These are phyloP conservation scores for Drosophila gaucha DNA, from an alignment of 2,888 invertebrate genomes.

Conservation along the genomic window DNA sequence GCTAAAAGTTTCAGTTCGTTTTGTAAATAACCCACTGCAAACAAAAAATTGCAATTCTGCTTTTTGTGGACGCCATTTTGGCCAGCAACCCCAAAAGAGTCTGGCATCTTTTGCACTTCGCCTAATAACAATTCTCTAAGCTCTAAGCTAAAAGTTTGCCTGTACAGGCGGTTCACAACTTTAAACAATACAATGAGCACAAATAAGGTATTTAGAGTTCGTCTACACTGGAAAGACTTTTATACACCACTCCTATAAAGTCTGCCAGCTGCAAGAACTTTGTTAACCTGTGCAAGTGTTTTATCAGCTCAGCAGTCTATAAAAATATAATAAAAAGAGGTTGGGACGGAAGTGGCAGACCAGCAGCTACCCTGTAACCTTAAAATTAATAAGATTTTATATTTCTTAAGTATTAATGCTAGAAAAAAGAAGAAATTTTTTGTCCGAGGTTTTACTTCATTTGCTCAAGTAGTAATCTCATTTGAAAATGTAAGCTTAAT, in stretches of 20 bases:
- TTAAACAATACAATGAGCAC: constrained; percentile 17
- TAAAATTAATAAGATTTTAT: no score
- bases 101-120: constrained; percentile 8
- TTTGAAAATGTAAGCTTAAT: no score
- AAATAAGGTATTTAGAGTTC: constrained; percentile 21
- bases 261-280: constrained; percentile 54
- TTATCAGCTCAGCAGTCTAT: constrained; percentile 59
- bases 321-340: constrained; percentile 49
- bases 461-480: no score
- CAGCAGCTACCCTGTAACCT: neutral
- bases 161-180: constrained; percentile 28
- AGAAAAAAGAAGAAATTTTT: no score
- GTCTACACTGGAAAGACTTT: constrained; percentile 39
- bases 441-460: no score
- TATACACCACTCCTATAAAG: constrained; percentile 45
- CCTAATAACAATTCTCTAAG: constrained; percentile 38
- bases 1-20: constrained; percentile 40
- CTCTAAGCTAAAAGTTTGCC: constrained; percentile 36
- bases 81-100: neutral
- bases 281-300: constrained; percentile 40
- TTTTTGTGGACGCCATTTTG: constrained; percentile 23
- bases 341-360: neutral
- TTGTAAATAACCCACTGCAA: constrained; percentile 63
- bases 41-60: constrained; percentile 44
- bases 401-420: no score